Evolutionary conservation across 2,113 vertebrate genomes (phyloP).

Genomic region (Cyprinodon variegatus): DNA sequence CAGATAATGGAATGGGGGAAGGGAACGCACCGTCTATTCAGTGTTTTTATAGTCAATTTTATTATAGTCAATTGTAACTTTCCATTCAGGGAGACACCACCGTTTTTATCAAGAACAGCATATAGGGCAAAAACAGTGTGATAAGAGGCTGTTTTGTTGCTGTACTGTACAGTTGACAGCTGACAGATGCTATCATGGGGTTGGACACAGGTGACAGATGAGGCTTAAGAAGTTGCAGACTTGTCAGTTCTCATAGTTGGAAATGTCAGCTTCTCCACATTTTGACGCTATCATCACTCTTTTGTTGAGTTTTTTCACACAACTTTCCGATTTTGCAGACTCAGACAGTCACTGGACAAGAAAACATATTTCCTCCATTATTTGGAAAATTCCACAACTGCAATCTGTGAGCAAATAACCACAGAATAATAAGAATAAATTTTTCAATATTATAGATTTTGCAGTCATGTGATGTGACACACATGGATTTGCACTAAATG

Average conservation of each 20-base stretch:
- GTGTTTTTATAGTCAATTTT: constrained; percentile 30
- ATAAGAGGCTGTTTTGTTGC: constrained; percentile 46
- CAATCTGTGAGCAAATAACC: background rate
- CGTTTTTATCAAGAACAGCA: constrained; percentile 24
- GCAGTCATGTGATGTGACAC: background rate
- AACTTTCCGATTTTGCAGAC: constrained; percentile 8
- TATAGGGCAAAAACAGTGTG: background rate
- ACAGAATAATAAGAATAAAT: background rate
- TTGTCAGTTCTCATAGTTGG: constrained; percentile 13
- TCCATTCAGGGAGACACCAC: constrained; percentile 14
- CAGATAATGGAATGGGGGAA: constrained; percentile 1
- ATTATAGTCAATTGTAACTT: constrained; percentile 29
- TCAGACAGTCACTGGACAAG: background rate
- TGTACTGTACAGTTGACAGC: constrained; percentile 23
- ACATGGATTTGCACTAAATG: background rate
- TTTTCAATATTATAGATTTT: background rate
- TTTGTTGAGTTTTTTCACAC: constrained; percentile 20
- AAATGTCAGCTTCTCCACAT: constrained; percentile 30
- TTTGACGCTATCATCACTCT: constrained; percentile 26
- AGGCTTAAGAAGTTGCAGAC: constrained; percentile 34
- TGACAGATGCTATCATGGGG: constrained; percentile 33
- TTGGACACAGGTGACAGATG: constrained; percentile 39
- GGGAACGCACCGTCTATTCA: constrained; percentile 19
- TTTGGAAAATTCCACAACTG: background rate
- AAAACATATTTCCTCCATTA: background rate